A percentile compares a stretch with the other conserved stretches of the same genome.
phyloP scores from a whole-genome alignment of 53 echinoderm and acorn worm species.

The Holothuria leucospilota region DNA sequence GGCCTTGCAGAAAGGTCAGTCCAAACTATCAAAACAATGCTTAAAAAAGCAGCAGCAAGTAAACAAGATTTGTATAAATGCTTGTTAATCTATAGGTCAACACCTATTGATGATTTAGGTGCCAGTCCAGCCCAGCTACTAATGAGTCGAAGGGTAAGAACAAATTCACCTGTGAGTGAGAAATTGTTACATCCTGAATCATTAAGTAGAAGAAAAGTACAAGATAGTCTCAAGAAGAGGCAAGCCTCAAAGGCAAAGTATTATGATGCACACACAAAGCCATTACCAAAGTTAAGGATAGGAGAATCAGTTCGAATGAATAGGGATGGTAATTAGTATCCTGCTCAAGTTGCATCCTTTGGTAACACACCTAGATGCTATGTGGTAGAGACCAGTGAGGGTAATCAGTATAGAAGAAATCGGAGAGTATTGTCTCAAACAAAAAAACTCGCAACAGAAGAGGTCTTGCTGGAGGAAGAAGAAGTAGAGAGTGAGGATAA shows the following conservation, averaged over 20 bases:
- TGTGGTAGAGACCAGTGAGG: too few species aligned
- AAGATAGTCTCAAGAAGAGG: background rate
- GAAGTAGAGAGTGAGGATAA: too few species aligned
- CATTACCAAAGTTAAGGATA: background rate
- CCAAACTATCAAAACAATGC: constrained; percentile 37
- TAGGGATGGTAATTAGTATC: too few species aligned
- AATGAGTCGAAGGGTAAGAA: constrained; percentile 34
- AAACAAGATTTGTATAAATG: constrained; percentile 3
- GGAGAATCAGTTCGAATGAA: too few species aligned
- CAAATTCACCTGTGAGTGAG: background rate
- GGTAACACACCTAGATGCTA: too few species aligned
- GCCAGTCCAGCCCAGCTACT: constrained; percentile 39
- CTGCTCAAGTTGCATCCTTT: too few species aligned
- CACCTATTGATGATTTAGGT: constrained; percentile 4
- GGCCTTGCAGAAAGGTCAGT: constrained; percentile 65
- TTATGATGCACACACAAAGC: constrained; percentile 1
- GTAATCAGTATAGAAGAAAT: too few species aligned
- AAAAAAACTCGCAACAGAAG: too few species aligned
- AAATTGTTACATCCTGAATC: constrained; percentile 26
- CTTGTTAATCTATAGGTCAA: constrained; percentile 10
- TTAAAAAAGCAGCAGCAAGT: constrained; percentile 30
- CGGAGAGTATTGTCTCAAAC: too few species aligned
- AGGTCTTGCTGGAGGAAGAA: too few species aligned
- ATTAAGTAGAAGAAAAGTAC: too few species aligned
- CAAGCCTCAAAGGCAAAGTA: background rate